These are phyloP conservation scores for Paramuricea clavata DNA, from an alignment of 92 coral and sea anemone genomes.

Conservation along the genomic window DNA sequence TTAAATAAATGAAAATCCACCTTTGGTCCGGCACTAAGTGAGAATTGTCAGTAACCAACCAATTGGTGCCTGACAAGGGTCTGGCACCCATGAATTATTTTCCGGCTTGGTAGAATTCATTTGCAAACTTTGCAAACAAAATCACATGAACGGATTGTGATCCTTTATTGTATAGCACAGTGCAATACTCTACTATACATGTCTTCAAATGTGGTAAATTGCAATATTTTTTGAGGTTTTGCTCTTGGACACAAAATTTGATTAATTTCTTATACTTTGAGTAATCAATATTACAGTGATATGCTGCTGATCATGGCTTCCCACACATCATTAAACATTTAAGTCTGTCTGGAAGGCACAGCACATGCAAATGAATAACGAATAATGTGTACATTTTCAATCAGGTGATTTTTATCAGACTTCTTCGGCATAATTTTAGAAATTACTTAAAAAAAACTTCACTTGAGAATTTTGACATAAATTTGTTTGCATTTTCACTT, in stretches of 20 bases:
- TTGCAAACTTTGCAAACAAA: no score
- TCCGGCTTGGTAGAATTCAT: no score
- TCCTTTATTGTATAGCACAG: no score
- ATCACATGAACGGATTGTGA: no score
- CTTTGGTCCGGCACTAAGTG: no score
- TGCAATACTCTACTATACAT: background rate
- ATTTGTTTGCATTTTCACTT: no score
- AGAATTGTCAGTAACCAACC: no score
- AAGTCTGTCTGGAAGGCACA: background rate
- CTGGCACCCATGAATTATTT: no score
- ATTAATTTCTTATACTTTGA: background rate
- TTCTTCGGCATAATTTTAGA: background rate
- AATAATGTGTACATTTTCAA: background rate
- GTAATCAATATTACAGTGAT: background rate
- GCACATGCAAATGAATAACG: background rate
- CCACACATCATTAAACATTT: slow-evolving; percentile 9
- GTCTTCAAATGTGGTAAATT: no score
- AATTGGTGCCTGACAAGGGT: no score
- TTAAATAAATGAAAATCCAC: no score
- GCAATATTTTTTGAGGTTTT: background rate
- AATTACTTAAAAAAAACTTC: background rate
- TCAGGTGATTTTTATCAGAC: background rate
- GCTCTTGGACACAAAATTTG: background rate
- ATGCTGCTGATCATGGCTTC: background rate
- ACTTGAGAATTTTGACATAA: no score